These are phyloP conservation scores for Chromobotia macracanthus DNA, from an alignment of 2,797 vertebrate genomes.

Conservation along the genomic window DNA sequence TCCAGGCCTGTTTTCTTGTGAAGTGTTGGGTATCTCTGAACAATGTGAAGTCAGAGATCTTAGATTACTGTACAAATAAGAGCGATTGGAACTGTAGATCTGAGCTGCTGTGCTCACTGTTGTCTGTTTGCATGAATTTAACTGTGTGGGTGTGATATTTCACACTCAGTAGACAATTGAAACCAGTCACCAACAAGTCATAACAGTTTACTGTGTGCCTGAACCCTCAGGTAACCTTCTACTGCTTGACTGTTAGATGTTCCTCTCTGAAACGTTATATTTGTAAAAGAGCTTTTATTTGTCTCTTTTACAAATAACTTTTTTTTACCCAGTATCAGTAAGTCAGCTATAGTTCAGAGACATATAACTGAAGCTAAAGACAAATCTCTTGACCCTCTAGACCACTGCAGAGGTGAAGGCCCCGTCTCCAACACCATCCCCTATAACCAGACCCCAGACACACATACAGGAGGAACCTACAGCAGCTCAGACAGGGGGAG, in stretches of 20 bases:
- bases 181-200: slow-evolving; percentile 45
- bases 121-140: slow-evolving; percentile 51
- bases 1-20: slow-evolving; percentile 13
- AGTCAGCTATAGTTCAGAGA: too few relatives aligned
- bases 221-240: slow-evolving; percentile 19
- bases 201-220: slow-evolving; percentile 34
- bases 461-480: slow-evolving; percentile 91
- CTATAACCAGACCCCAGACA: slow-evolving; percentile 92
- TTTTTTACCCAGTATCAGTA: not conserved
- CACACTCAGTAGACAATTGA: slow-evolving; percentile 43
- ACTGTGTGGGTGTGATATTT: slow-evolving; percentile 48
- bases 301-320: not conserved
- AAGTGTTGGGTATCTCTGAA: slow-evolving; percentile 43
- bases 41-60: slow-evolving; percentile 34
- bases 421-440: slow-evolving; percentile 90
- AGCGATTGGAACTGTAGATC: slow-evolving; percentile 38
- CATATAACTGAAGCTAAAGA: not conserved
- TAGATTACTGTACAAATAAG: slow-evolving; percentile 44
- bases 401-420: slow-evolving; percentile 88
- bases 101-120: slow-evolving; percentile 27
- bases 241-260: slow-evolving; percentile 2
- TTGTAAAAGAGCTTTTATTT: slow-evolving; percentile 23
- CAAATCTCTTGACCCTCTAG: slow-evolving; percentile 70
- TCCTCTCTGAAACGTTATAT: not conserved
- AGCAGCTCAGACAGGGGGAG: slow-evolving; percentile 97